Percentiles rank a stretch among this genome's conserved stretches.
Conservation (phyloP, 2,888 invertebrate species). For the Ormyrus thymus region DNA sequence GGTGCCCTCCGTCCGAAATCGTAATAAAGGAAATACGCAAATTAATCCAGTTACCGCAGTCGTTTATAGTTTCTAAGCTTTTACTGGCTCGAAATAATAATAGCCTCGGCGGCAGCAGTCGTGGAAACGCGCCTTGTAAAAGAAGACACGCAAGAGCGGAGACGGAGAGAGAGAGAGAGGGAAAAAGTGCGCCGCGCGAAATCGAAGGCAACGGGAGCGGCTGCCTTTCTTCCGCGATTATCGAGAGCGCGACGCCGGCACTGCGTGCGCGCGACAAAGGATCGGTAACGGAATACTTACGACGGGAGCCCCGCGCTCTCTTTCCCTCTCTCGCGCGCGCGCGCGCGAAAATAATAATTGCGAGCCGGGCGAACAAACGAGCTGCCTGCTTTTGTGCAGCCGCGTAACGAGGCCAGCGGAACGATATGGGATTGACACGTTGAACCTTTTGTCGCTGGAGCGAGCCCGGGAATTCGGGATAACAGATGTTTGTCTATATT, state of each 20-base stretch:
- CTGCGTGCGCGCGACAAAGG: slow-evolving; percentile 32
- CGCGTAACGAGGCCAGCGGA: slow-evolving; percentile 47
- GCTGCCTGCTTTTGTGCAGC: slow-evolving; percentile 40
- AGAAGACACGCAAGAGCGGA: too few species aligned
- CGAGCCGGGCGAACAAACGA: slow-evolving; percentile 7
- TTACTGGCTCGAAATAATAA: too few species aligned
- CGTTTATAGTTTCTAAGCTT: too few species aligned
- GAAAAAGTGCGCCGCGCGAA: slow-evolving; percentile 17
- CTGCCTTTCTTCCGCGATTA: not conserved
- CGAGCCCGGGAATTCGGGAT: slow-evolving; percentile 32
- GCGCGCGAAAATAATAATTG: slow-evolving; percentile 52
- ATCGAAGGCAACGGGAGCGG: not conserved
- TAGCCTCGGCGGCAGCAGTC: too few species aligned
- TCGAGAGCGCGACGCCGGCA: not conserved
- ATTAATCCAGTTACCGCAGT: too few species aligned
- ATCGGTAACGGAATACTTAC: slow-evolving; percentile 27
- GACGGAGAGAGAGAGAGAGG: slow-evolving; percentile 21
- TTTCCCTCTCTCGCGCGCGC: not conserved
- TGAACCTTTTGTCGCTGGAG: slow-evolving; percentile 40
- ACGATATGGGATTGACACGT: slow-evolving; percentile 40
- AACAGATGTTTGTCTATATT: slow-evolving; percentile 44
- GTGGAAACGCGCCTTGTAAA: too few species aligned
- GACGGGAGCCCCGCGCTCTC: not conserved
- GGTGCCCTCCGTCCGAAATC: slow-evolving; percentile 10
- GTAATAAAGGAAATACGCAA: not conserved